phyloP scores from a whole-genome alignment of 2,113 vertebrate genomes.

The Solea solea region DNA sequence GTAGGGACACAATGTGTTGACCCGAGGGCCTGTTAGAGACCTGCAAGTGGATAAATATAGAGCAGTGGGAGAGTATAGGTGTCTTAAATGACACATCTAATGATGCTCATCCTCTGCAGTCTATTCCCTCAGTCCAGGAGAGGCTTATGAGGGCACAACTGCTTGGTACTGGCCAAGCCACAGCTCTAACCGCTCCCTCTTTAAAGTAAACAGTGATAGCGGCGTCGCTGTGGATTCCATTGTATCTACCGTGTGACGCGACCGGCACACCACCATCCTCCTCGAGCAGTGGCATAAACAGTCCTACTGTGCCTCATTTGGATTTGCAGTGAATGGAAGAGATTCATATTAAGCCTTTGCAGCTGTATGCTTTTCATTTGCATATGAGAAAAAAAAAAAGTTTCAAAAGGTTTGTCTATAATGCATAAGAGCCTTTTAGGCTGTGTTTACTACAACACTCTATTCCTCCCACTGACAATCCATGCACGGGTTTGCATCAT shows the following conservation, averaged over 20 bases:
- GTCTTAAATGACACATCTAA: constrained; percentile 75
- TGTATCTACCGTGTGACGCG: constrained; percentile 36
- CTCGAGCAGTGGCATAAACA: constrained; percentile 58
- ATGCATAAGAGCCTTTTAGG: constrained; percentile 83
- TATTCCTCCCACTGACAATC: constrained; percentile 79
- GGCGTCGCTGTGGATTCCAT: constrained; percentile 47
- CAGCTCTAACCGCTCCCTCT: constrained; percentile 34
- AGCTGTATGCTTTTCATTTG: constrained; percentile 72
- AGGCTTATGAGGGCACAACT: constrained; percentile 46
- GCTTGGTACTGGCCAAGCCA: constrained; percentile 26
- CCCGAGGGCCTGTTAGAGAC: constrained; percentile 66
- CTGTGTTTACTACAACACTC: constrained; percentile 78
- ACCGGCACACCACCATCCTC: constrained; percentile 50
- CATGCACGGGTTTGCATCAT: constrained; percentile 78
- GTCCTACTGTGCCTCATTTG: constrained; percentile 54
- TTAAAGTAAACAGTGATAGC: constrained; percentile 62
- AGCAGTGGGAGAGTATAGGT: constrained; percentile 54
- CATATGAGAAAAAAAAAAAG: constrained; percentile 69
- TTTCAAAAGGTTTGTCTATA: constrained; percentile 82
- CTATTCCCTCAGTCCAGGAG: constrained; percentile 43
- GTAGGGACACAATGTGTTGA: constrained; percentile 64
- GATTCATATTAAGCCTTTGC: constrained; percentile 67
- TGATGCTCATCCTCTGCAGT: constrained; percentile 63
- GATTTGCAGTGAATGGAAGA: constrained; percentile 53
- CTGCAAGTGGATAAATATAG: constrained; percentile 73